phyloP scores from a whole-genome alignment of 2,113 vertebrate species.

The Ciconia boyciana region DNA sequence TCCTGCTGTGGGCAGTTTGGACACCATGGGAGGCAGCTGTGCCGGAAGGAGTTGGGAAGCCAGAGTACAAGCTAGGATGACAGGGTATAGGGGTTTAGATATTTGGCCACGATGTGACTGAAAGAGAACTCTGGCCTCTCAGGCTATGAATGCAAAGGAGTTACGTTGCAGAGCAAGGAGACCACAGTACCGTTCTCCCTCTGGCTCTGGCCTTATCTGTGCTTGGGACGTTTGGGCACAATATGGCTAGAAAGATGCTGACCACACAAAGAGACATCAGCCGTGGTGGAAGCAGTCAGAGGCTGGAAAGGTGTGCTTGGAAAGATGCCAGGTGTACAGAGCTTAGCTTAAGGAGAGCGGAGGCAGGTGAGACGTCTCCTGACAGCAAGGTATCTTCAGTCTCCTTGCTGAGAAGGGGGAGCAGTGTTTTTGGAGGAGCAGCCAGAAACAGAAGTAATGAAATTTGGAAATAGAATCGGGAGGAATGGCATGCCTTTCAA shows the following conservation, averaged over 20 bases:
- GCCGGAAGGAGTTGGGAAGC: not conserved
- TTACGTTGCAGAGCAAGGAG: not conserved
- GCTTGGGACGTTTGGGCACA: not conserved
- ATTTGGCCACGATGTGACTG: not conserved
- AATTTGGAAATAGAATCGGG: not conserved
- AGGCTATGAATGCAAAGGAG: not conserved
- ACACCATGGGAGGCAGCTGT: not conserved
- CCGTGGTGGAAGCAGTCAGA: not conserved
- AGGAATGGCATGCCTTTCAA: not conserved
- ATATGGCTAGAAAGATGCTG: not conserved
- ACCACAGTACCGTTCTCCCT: not conserved
- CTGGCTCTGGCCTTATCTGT: rapidly evolving
- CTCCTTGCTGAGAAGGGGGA: not conserved
- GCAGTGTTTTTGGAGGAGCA: not conserved
- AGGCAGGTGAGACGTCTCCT: not conserved
- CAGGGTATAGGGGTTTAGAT: not conserved
- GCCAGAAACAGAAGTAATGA: not conserved
- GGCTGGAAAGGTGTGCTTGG: not conserved
- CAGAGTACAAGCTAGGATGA: not conserved
- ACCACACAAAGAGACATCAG: not conserved
- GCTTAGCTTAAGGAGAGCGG: not conserved
- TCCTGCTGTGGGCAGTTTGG: not conserved
- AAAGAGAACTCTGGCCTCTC: not conserved
- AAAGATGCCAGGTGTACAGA: not conserved
- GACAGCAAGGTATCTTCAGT: not conserved